Percentiles rank a stretch among this genome's conserved stretches.
phyloP scores from a whole-genome alignment of 2,797 vertebrate species.

The Mormyrus hasselquistii region DNA sequence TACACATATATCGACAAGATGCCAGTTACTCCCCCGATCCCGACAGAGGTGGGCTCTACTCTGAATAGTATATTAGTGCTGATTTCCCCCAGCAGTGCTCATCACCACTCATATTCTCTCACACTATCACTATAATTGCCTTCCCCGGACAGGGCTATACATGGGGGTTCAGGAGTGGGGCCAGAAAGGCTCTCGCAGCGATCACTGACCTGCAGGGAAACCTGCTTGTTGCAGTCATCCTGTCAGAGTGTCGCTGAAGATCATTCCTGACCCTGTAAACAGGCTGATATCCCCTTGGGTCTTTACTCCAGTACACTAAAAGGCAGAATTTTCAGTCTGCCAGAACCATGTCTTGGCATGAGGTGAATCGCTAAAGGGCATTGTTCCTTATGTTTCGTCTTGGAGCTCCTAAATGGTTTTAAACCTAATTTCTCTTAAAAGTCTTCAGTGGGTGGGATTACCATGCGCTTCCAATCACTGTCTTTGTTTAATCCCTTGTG shows the following conservation, averaged over 20 bases:
- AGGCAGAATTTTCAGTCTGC: not conserved
- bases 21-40: not conserved
- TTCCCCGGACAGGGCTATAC: slow-evolving; percentile 42
- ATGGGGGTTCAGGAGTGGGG: not conserved
- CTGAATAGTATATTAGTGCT: slow-evolving; percentile 11
- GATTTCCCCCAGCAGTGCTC: slow-evolving; percentile 48
- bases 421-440: not conserved
- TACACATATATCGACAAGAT: not conserved
- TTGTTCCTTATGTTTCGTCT: not conserved
- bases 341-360: not conserved
- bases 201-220: not conserved
- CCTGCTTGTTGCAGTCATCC: not conserved
- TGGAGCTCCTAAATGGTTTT: not conserved
- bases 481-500: not conserved
- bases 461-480: not conserved
- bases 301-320: not conserved
- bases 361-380: not conserved
- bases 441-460: not conserved
- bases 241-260: not conserved
- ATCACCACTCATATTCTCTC: slow-evolving; percentile 53
- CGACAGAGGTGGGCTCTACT: not conserved
- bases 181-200: not conserved
- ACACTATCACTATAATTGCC: slow-evolving; percentile 53
- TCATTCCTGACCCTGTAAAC: not conserved
- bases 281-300: not conserved